Percentiles rank a stretch among this genome's conserved stretches.
Evolutionary conservation across 2,888 invertebrate genomes (phyloP).

Genomic region (Harpagoxenus sublaevis): DNA sequence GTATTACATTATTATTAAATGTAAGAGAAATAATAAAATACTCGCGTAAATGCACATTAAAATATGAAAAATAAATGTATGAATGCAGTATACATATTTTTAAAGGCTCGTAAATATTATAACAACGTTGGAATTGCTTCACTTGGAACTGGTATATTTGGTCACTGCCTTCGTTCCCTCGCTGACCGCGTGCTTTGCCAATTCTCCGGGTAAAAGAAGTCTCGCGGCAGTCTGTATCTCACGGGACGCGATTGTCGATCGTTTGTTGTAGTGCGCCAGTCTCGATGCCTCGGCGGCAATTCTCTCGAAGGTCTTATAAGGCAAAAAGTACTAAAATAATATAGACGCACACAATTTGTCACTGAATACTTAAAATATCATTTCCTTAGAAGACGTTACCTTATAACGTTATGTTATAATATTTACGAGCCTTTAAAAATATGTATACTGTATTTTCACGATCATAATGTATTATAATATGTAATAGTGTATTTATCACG

Average conservation of each 20-base stretch:
- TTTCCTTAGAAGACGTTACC: neutral
- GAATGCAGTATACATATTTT: neutral
- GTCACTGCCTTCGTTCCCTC: too few species aligned
- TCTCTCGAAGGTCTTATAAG: too few species aligned
- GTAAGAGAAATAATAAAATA: neutral
- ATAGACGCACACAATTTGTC: neutral
- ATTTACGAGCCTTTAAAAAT: neutral
- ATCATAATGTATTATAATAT: neutral
- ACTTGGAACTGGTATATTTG: too few species aligned
- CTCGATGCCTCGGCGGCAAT: too few species aligned
- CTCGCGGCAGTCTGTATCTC: too few species aligned
- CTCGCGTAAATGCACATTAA: neutral
- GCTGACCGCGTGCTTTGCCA: too few species aligned
- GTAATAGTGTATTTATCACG: neutral
- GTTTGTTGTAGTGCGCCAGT: too few species aligned
- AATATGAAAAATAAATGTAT: neutral
- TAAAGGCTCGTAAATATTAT: neutral
- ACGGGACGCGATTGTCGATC: too few species aligned
- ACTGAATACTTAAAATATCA: neutral
- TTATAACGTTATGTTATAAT: neutral
- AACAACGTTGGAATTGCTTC: neutral
- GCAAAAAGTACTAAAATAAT: neutral
- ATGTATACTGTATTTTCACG: neutral
- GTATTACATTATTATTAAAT: neutral
- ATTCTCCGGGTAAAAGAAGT: too few species aligned